Conservation (phyloP, 2,888 invertebrate species). For the Holacanthella duospinosa region DNA sequence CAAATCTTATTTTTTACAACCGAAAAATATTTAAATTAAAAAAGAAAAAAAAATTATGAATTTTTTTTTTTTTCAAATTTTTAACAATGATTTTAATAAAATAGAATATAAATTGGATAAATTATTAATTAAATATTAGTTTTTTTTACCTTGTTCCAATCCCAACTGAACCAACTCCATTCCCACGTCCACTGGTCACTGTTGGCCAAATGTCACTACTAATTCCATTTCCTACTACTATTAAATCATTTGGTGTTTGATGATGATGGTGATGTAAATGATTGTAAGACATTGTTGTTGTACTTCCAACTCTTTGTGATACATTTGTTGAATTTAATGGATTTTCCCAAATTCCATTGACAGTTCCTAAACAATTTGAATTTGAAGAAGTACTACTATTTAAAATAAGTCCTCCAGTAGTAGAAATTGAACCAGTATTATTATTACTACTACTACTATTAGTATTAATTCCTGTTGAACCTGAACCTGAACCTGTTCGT, state of each 20-base stretch:
- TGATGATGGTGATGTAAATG: conserved; percentile 21
- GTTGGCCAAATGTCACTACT: conserved; percentile 15
- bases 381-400: not conserved
- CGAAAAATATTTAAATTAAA: not conserved
- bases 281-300: conserved; percentile 6
- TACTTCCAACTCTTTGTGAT: conserved; percentile 13
- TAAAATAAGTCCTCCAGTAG: not conserved
- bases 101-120: not conserved
- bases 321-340: conserved; percentile 6
- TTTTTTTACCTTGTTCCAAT: conserved; percentile 13
- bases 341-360: conserved; percentile 9
- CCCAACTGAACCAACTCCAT: not conserved
- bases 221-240: conserved; percentile 16
- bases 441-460: not conserved
- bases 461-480: not conserved
- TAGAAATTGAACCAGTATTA: not conserved
- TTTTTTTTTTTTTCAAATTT: not conserved
- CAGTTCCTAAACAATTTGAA: not conserved
- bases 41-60: not conserved
- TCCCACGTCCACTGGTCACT: not conserved
- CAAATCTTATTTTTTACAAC: too few species aligned
- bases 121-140: not conserved
- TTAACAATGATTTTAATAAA: not conserved
- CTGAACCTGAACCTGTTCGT: conserved; percentile 13
- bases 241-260: conserved; percentile 18